These are phyloP conservation scores for Parnassius mnemosyne DNA, from an alignment of 2,888 invertebrate genomes.

Conservation along the genomic window DNA sequence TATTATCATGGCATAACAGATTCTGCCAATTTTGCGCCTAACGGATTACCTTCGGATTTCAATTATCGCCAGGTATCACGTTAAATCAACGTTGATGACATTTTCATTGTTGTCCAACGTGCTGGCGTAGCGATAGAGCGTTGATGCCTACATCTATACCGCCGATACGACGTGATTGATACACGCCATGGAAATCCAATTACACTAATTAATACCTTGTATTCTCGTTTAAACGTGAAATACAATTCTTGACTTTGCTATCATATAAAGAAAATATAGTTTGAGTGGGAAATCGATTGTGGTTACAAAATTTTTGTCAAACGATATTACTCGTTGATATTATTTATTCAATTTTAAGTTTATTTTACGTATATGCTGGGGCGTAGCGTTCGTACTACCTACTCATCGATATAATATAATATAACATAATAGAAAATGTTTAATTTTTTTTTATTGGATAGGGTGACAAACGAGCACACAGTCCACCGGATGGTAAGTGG, in stretches of 20 bases:
- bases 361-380: no score
- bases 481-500: no score
- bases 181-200: constrained; percentile 22
- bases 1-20: constrained; percentile 4
- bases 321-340: background rate
- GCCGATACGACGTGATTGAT: constrained; percentile 19
- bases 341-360: no score
- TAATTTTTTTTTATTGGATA: no score
- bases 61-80: constrained; percentile 14
- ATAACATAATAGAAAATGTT: no score
- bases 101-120: constrained; percentile 18
- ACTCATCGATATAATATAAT: no score
- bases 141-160: constrained; percentile 4
- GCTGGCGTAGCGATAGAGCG: constrained; percentile 3
- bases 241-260: constrained; percentile 15
- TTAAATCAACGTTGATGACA: constrained; percentile 20
- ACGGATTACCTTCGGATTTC: constrained; percentile 14
- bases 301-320: background rate
- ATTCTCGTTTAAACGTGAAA: constrained; percentile 15
- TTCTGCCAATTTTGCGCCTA: constrained; percentile 13
- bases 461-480: no score
- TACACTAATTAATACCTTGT: constrained; percentile 23
- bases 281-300: background rate
- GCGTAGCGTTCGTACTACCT: no score
- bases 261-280: constrained; percentile 3